These are phyloP conservation scores for Fregata magnificens DNA, from an alignment of 2,113 vertebrate genomes.

Conservation along the genomic window DNA sequence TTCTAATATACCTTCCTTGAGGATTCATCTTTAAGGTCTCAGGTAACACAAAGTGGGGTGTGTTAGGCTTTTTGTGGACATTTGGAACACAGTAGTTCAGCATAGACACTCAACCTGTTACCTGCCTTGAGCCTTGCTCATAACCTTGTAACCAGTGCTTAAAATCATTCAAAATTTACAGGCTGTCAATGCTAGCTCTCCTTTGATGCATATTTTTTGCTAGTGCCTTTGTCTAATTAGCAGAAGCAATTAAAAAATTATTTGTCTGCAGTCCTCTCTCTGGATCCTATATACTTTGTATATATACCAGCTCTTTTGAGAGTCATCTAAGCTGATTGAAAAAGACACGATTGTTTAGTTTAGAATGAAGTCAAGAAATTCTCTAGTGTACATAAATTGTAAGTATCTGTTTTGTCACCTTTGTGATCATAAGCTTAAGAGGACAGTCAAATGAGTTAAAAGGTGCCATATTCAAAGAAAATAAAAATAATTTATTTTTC, in stretches of 20 bases:
- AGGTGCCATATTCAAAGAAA: not conserved
- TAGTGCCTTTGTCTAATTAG: not conserved
- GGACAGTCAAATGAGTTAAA: not conserved
- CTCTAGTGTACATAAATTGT: not conserved
- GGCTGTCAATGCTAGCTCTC: not conserved
- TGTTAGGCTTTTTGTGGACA: not conserved
- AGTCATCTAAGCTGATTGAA: not conserved
- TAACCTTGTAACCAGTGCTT: not conserved
- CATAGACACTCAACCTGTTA: not conserved
- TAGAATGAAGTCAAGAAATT: not conserved
- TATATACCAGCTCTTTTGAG: not conserved
- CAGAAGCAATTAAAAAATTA: not conserved
- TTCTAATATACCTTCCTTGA: not conserved
- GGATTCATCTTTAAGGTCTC: not conserved
- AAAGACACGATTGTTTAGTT: not conserved
- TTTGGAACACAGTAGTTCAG: not conserved
- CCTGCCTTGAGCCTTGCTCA: not conserved
- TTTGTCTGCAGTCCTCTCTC: not conserved
- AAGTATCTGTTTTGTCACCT: not conserved
- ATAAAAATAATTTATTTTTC: not conserved
- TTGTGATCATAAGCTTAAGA: not conserved
- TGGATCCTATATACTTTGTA: not conserved
- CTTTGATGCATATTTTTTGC: not conserved
- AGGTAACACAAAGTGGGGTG: not conserved
- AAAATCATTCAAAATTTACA: not conserved